Evolutionary conservation across 1,140 invertebrate species (phyloP), one percentile per base, ranked within the genome.

Genomic region (Eupristina koningsbergeri): DNA sequence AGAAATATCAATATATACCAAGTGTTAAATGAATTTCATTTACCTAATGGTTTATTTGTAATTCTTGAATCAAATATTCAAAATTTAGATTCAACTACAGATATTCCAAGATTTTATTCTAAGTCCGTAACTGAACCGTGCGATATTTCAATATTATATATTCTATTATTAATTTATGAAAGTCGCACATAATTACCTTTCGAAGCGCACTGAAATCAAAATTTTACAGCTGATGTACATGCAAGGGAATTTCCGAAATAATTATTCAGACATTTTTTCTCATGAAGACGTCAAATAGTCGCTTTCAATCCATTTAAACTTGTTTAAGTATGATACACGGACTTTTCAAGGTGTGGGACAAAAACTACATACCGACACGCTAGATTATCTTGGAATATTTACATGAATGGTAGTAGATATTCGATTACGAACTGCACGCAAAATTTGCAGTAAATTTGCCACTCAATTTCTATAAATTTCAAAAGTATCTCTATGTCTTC

Each of bases 381-480:
- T 67, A 67, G 29, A 67, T 67, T 67, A 67, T 3, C 36, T 31
- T 19, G 36, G 0, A 67, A 34, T 29, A 73, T 45, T 47, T 73
- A 41, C 69, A 31, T 73, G 39, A 22, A 29, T 6, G 29, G 7
- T 17, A 67, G 63, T 11, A 78, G 36, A 2, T 58, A 53, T 61
- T 63, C 53, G 63, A 80, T 79, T 79, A 79, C 75, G 41, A 79
- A 17, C 17, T 67, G 31, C 39, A 29, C 63, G 9, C n/a, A 31
- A 29, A 39, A 64, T 79, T 67, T 50, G 22, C 26, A 34, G 36
- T 39, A 17, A 64, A 80, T 80, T 80, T 15, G 31, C 39, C 69
- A 34, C 77, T 79, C 41, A 64, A 26, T 26, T 29, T 34, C 22
- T 22, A 22, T 13, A 26, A 26, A 58, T 22, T 58, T 9, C 53